Evolutionary conservation across 2,888 invertebrate species (phyloP), one percentile per base, ranked within the genome.

Genomic region (Baccha elongata): DNA sequence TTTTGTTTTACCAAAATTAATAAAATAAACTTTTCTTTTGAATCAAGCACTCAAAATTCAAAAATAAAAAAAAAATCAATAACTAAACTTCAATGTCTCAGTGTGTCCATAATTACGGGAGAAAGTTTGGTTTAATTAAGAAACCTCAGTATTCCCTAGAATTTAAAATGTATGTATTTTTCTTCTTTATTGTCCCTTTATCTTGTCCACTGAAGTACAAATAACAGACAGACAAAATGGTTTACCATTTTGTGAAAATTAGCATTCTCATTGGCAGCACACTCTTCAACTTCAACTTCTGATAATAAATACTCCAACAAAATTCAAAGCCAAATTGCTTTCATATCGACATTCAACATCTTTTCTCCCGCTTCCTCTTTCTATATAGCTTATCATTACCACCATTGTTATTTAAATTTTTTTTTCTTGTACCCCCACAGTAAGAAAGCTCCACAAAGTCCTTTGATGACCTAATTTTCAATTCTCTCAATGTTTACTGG

Each of bases 401-500:
- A 23, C 10, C 1, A 26, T 40, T 40, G 37, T 17, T 32, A 29
- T 58, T 58, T 40, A 58, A n/a, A n/a, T n/a, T n/a, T n/a, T n/a
- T 40, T 58, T 58, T 15, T 26, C 26, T 40, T 11, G n/a, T 15
- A 6, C 10, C 15, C 8, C 29, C 19, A 3, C 19, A 1, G 40
- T 19, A 35, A 11, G 15, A 23, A 40, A 40, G 40, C 62, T 62
- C 52, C 13, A n/a, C 23, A 52, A 44, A 65, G 65, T 78, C 72
- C 65, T 64, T 64, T 65, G 67, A 73, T 60, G 67, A 73, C 60
- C 72, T 46, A 67, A 50, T 72, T 78, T 72, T 55, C 62, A 64
- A 67, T 72, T 78, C 55, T 50, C 58, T 72, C 48, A 58, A 40
- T 58, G 35, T 42, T 60, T 69, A 50, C 26, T 52, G 44, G 50